Evolutionary conservation across 2,797 vertebrate species (phyloP).

Genomic region (Eremophila alpestris): DNA sequence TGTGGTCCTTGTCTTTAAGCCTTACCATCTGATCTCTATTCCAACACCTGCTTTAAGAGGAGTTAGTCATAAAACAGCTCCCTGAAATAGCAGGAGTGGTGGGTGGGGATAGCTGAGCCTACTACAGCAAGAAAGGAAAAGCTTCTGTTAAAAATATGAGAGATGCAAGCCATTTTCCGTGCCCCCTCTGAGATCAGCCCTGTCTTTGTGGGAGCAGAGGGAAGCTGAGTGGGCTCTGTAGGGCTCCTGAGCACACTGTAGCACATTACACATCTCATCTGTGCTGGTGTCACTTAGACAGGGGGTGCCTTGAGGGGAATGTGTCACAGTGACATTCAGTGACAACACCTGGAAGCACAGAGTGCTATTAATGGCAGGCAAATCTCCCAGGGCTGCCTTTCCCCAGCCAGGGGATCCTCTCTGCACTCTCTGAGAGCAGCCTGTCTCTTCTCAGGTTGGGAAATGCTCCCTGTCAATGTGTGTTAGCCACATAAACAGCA

Average conservation of each 20-base stretch:
- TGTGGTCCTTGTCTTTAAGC: neutral
- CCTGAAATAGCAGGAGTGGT: neutral
- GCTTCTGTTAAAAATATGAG: neutral
- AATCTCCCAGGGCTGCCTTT: slow-evolving; percentile 1
- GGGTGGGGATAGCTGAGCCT: neutral
- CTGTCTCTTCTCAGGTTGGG: neutral
- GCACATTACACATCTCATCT: neutral
- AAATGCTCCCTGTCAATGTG: slow-evolving; percentile 16
- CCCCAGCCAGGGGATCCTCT: neutral
- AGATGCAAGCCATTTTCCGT: neutral
- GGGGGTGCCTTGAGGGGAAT: neutral
- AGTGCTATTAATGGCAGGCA: neutral
- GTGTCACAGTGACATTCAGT: slow-evolving; percentile 16
- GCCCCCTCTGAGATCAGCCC: neutral
- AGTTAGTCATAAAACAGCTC: neutral
- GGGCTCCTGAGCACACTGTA: neutral
- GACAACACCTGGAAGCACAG: slow-evolving; percentile 41
- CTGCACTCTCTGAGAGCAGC: neutral
- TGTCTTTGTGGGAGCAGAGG: neutral
- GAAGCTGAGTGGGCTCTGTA: neutral
- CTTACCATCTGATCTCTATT: neutral
- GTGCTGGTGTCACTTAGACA: neutral
- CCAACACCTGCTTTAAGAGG: neutral
- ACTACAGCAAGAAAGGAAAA: neutral
- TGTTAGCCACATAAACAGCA: slow-evolving; percentile 49